Evolutionary conservation across 2,113 vertebrate genomes (phyloP).

Genomic region (Ciconia stormi): DNA sequence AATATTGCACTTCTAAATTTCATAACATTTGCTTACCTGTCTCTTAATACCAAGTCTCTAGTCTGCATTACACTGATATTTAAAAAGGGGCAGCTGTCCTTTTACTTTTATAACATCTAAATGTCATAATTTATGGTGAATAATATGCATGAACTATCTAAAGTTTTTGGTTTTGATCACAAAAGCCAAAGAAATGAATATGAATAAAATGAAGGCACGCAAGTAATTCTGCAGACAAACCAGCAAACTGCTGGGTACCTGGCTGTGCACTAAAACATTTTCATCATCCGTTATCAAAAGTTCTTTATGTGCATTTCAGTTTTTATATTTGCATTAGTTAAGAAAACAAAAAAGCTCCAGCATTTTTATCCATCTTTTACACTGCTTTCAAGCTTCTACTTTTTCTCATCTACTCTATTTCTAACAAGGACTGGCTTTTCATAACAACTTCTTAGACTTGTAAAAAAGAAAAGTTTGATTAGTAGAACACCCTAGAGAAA

Average conservation of each 20-base stretch:
- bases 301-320: background rate
- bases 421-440: background rate
- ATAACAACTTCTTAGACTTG: background rate
- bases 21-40: background rate
- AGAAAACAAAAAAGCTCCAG: background rate
- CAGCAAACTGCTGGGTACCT: background rate
- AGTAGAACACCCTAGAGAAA: background rate
- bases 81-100: slow-evolving; percentile 1
- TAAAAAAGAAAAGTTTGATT: background rate
- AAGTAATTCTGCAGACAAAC: background rate
- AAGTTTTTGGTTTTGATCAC: background rate
- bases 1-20: background rate
- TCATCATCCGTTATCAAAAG: background rate
- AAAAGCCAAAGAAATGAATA: background rate
- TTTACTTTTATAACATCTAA: slow-evolving; percentile 13
- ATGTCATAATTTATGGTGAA: background rate
- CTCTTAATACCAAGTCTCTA: background rate
- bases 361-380: background rate
- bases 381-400: background rate
- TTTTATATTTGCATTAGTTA: slow-evolving; percentile 2
- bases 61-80: background rate
- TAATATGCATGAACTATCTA: background rate
- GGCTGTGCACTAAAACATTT: background rate
- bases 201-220: background rate
- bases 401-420: slow-evolving; percentile 11